Conservation (phyloP, 2,797 vertebrate species). For the Psittacula derbiana region DNA sequence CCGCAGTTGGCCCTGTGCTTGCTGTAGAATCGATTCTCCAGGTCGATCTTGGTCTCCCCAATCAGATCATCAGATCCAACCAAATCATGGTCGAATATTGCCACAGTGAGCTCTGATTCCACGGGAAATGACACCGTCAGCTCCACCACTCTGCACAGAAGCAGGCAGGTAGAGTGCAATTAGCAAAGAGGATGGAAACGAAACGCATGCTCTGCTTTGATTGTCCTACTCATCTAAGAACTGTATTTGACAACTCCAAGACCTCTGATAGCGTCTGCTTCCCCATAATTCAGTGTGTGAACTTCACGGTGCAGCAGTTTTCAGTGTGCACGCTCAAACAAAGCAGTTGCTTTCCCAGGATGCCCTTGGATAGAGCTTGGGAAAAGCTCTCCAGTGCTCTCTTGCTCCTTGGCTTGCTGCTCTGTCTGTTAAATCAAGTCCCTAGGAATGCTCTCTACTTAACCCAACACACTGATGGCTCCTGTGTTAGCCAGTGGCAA, state of each 20-base stretch:
- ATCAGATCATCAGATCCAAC: constrained; percentile 90
- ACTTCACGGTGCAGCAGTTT: not conserved
- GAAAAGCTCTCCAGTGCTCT: not conserved
- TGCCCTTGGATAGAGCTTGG: not conserved
- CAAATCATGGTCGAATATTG: constrained; percentile 88
- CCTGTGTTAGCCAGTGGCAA: not conserved
- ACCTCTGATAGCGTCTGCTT: not conserved
- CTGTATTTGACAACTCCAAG: not conserved
- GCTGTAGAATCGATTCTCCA: constrained; percentile 96
- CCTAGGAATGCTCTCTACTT: not conserved
- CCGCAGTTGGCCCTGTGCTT: constrained; percentile 89
- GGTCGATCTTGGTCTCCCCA: constrained; percentile 88
- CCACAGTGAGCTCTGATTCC: constrained; percentile 86
- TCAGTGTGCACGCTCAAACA: not conserved
- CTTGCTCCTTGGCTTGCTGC: not conserved
- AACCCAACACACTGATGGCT: not conserved
- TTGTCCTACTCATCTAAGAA: not conserved
- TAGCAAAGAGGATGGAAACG: not conserved
- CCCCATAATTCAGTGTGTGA: not conserved
- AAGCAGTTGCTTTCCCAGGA: not conserved
- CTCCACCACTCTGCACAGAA: constrained; percentile 85
- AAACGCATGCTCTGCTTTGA: not conserved
- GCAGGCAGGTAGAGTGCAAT: not conserved
- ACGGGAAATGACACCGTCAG: constrained; percentile 88
- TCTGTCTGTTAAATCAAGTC: not conserved